These are phyloP conservation scores for Oryzaephilus surinamensis DNA, from an alignment of 1,140 invertebrate genomes.

Conservation along the genomic window DNA sequence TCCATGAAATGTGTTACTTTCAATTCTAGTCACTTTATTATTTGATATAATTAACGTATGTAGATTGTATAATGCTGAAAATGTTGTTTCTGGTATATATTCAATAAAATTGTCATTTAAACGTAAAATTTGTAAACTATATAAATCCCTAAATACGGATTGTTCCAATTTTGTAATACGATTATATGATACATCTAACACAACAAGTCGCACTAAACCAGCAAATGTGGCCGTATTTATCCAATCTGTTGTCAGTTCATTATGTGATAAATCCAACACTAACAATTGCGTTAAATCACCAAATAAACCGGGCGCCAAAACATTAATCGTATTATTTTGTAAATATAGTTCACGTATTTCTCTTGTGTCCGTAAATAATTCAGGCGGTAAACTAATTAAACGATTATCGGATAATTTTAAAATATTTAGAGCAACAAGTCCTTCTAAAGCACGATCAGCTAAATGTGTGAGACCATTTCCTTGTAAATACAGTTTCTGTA, in stretches of 20 bases:
- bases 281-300: constrained; percentile 68
- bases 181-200: constrained; percentile 74
- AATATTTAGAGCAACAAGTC: constrained; percentile 60
- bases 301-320: constrained; percentile 75
- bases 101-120: constrained; percentile 77
- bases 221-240: constrained; percentile 77
- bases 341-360: constrained; percentile 74
- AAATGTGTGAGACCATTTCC: constrained; percentile 62
- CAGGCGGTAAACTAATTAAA: constrained; percentile 68
- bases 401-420: constrained; percentile 74
- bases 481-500: constrained; percentile 50
- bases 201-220: constrained; percentile 66
- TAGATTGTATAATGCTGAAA: constrained; percentile 67
- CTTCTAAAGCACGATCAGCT: constrained; percentile 71
- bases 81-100: constrained; percentile 69
- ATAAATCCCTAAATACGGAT: constrained; percentile 67
- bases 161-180: constrained; percentile 67
- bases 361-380: constrained; percentile 68
- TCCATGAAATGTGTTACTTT: constrained; percentile 66
- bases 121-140: constrained; percentile 69
- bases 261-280: constrained; percentile 73
- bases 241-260: constrained; percentile 79
- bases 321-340: constrained; percentile 77
- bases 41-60: constrained; percentile 77
- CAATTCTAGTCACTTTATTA: constrained; percentile 70